These are phyloP conservation scores for Pteronura brasiliensis DNA, from an alignment of 2,113 vertebrate species.

Conservation along the genomic window DNA sequence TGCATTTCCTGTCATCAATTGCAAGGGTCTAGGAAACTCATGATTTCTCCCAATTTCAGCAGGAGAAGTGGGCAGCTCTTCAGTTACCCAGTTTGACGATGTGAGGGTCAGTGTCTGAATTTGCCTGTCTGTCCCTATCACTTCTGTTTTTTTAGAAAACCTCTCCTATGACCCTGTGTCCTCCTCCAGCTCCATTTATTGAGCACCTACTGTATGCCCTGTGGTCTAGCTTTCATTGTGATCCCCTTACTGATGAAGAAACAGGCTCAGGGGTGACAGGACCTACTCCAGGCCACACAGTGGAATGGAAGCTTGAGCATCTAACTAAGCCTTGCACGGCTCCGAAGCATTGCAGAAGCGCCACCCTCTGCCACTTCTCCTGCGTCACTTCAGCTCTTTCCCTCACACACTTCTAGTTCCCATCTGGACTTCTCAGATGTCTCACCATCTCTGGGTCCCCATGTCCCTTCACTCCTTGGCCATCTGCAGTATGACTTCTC, in stretches of 20 bases:
- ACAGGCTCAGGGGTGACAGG: background rate
- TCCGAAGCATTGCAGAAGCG: background rate
- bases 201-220: background rate
- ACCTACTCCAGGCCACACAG: background rate
- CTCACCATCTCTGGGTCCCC: background rate
- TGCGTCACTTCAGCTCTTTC: background rate
- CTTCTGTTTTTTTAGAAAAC: background rate
- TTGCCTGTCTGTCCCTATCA: background rate
- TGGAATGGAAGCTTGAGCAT: background rate
- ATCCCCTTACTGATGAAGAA: background rate
- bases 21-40: background rate
- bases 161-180: background rate
- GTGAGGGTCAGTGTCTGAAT: background rate
- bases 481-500: background rate
- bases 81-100: background rate
- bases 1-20: background rate
- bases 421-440: background rate
- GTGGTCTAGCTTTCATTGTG: background rate
- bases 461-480: rapidly evolving
- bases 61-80: background rate
- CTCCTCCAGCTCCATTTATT: background rate
- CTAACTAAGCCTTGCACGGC: background rate
- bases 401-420: background rate
- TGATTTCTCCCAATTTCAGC: background rate
- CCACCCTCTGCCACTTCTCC: background rate